These are phyloP conservation scores for Yponomeuta evonymella DNA, from an alignment of 2,888 invertebrate species.

Conservation along the genomic window DNA sequence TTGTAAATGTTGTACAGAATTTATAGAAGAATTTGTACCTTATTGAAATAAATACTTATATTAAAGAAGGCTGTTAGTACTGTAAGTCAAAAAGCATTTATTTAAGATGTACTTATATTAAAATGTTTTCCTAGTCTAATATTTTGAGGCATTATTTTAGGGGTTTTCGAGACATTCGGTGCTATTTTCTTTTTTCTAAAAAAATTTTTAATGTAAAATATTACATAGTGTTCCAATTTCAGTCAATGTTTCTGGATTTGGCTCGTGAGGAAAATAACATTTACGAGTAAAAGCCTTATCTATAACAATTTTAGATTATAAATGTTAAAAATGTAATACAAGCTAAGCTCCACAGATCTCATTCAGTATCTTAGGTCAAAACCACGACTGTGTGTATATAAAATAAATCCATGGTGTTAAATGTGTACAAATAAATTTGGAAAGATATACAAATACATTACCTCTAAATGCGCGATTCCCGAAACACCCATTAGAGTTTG, in stretches of 20 bases:
- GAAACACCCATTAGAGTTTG: too few species aligned
- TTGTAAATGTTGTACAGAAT: slow-evolving; percentile 1
- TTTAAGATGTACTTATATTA: not conserved
- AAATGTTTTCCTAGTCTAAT: not conserved
- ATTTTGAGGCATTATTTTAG: not conserved
- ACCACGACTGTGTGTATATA: not conserved
- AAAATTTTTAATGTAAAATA: not conserved
- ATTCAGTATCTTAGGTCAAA: too few species aligned
- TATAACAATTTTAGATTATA: too few species aligned
- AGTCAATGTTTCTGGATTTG: too few species aligned
- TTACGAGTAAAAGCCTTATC: too few species aligned
- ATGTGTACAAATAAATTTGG: not conserved
- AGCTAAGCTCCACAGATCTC: too few species aligned
- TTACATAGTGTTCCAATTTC: too few species aligned
- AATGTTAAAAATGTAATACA: too few species aligned
- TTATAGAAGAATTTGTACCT: not conserved
- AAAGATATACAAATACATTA: not conserved
- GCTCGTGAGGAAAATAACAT: too few species aligned
- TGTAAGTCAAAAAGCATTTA: slow-evolving; percentile 14
- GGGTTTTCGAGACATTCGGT: not conserved
- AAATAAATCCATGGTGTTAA: not conserved
- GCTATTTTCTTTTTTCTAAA: not conserved
- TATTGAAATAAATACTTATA: not conserved
- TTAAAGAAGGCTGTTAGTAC: slow-evolving; percentile 23
- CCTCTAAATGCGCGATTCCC: not conserved